Conservation (phyloP, 2,797 vertebrate species). For the Pseudomugil tenellus region DNA sequence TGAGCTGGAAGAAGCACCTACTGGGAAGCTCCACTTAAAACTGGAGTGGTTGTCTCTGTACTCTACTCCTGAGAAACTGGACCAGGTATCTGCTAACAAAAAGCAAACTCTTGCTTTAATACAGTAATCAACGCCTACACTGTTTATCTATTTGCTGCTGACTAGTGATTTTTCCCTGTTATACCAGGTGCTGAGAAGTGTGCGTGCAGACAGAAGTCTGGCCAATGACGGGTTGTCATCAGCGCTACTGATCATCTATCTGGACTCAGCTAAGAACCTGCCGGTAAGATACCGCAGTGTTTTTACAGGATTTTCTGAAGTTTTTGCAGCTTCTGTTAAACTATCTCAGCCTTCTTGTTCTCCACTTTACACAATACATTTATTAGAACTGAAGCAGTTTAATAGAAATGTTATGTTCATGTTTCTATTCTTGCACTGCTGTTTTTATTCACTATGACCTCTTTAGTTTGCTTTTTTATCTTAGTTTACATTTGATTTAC, state of each 20-base stretch:
- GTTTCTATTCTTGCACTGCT: slow-evolving; percentile 8
- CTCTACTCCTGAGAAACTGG: slow-evolving; percentile 86
- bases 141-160: background rate
- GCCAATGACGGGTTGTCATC: slow-evolving; percentile 92
- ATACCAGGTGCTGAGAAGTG: slow-evolving; percentile 88
- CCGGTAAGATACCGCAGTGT: slow-evolving; percentile 85
- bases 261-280: slow-evolving; percentile 95
- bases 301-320: no score
- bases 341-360: slow-evolving; percentile 24
- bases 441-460: slow-evolving; percentile 21
- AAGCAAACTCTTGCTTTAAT: background rate
- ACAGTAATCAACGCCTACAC: background rate
- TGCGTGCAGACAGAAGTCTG: slow-evolving; percentile 90
- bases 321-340: slow-evolving; percentile 7
- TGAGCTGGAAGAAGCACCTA: slow-evolving; percentile 90
- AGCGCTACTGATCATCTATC: slow-evolving; percentile 91
- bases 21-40: slow-evolving; percentile 94
- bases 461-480: slow-evolving; percentile 21
- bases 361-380: slow-evolving; percentile 11
- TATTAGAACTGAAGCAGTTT: slow-evolving; percentile 32
- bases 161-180: background rate
- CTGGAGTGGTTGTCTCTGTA: slow-evolving; percentile 95
- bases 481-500: slow-evolving; percentile 5
- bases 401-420: slow-evolving; percentile 12
- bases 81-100: slow-evolving; percentile 83